Conservation (phyloP, 2,797 vertebrate species). For the Mus minutoides region DNA sequence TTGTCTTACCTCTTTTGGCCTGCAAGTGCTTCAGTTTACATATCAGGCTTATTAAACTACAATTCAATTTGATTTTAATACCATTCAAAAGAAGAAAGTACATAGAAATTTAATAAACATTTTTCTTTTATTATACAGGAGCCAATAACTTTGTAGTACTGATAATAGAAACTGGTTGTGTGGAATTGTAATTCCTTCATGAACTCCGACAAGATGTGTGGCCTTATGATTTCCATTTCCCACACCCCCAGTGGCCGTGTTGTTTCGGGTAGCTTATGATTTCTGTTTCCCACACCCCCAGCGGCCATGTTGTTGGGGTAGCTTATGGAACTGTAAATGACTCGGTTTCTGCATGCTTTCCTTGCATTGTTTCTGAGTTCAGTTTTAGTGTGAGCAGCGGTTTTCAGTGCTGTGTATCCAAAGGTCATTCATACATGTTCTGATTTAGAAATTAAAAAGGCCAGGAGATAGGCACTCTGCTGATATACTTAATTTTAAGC, state of each 20-base stretch:
- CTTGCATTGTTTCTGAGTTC: constrained; percentile 31
- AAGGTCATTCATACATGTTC: constrained; percentile 51
- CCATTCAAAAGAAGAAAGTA: constrained; percentile 50
- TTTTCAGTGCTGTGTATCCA: constrained; percentile 49
- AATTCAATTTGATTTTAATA: constrained; percentile 35
- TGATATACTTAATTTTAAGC: constrained; percentile 29
- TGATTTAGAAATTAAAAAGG: constrained; percentile 56
- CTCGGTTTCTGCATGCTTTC: constrained; percentile 14
- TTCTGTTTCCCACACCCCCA: constrained; percentile 9
- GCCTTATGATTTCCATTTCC: not conserved
- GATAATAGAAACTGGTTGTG: constrained; percentile 46
- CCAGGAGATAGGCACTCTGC: not conserved
- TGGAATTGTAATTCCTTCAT: constrained; percentile 59
- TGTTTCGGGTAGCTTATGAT: constrained; percentile 19
- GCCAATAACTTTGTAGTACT: constrained; percentile 21
- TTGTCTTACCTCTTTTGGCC: constrained; percentile 5
- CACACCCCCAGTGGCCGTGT: not conserved
- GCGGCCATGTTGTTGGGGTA: not conserved
- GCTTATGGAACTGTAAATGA: constrained; percentile 30
- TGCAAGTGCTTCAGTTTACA: constrained; percentile 16
- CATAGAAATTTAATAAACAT: constrained; percentile 57
- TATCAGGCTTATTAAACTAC: constrained; percentile 45
- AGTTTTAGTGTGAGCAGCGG: constrained; percentile 34
- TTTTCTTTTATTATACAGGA: constrained; percentile 48
- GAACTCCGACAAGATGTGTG: constrained; percentile 21